phyloP scores from a whole-genome alignment of 1,140 invertebrate species.

The Hermatobates lingyangjiaoensis region DNA sequence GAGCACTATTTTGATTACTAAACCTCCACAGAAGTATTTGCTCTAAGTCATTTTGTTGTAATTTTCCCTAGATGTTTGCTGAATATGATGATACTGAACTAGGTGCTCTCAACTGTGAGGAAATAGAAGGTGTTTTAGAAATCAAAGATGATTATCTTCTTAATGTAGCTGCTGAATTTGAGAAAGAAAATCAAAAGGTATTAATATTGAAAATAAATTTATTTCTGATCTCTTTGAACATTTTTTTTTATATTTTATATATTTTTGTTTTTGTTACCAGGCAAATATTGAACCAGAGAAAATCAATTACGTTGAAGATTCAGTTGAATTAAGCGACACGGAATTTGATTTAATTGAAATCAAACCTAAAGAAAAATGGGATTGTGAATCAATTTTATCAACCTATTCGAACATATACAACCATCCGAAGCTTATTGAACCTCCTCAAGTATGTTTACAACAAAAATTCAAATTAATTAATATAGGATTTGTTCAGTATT shows the following conservation, averaged over 20 bases:
- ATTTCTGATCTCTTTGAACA: too few species aligned
- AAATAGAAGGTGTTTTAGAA: slow-evolving; percentile 64
- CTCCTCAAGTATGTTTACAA: slow-evolving; percentile 38
- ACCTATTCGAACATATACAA: slow-evolving; percentile 82
- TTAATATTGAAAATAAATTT: background rate
- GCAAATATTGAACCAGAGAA: slow-evolving; percentile 4
- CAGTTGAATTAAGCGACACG: slow-evolving; percentile 15
- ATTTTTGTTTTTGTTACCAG: background rate
- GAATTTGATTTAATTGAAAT: slow-evolving; percentile 31
- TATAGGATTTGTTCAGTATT: too few species aligned
- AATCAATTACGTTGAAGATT: background rate
- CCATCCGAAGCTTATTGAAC: slow-evolving; percentile 70
- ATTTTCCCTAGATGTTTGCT: slow-evolving; percentile 48
- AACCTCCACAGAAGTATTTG: too few species aligned
- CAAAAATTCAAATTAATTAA: too few species aligned
- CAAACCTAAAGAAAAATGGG: slow-evolving; percentile 57
- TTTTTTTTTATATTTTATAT: background rate
- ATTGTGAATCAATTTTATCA: slow-evolving; percentile 80
- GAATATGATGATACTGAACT: slow-evolving; percentile 79
- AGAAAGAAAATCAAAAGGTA: too few species aligned
- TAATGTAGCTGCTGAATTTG: slow-evolving; percentile 34
- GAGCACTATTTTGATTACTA: too few species aligned
- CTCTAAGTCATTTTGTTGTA: too few species aligned
- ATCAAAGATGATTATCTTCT: slow-evolving; percentile 44
- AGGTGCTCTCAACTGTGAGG: slow-evolving; percentile 69